Conservation (phyloP, 2,888 invertebrate genomes). For the Clostera curtula region DNA sequence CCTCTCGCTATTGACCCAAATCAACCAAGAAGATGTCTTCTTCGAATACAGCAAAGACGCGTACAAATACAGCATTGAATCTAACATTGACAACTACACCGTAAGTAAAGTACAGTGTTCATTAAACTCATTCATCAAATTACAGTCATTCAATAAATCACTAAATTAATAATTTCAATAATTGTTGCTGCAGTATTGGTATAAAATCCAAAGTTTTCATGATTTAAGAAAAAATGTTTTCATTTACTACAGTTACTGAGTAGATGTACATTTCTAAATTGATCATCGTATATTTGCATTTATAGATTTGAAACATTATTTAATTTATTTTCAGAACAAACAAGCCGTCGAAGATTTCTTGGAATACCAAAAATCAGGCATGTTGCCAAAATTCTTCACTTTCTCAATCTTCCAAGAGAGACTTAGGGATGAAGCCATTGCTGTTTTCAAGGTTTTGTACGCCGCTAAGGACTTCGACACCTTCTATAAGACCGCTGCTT, state of each 20-base stretch:
- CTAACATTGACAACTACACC: conserved; percentile 49
- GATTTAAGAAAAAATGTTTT: too few species aligned
- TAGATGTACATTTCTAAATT: too few species aligned
- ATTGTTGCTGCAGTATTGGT: too few species aligned
- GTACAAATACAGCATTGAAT: conserved; percentile 44
- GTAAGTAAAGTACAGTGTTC: too few species aligned
- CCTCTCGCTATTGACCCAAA: conserved; percentile 57
- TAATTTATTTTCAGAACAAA: conserved; percentile 43
- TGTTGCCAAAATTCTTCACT: conserved; percentile 60
- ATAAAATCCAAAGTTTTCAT: too few species aligned
- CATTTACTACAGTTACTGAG: too few species aligned
- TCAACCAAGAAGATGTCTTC: conserved; percentile 43
- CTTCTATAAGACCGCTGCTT: conserved; percentile 75
- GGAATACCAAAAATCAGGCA: conserved; percentile 50
- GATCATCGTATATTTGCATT: too few species aligned
- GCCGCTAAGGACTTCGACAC: conserved; percentile 76
- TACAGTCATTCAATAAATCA: too few species aligned
- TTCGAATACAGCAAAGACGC: conserved; percentile 52
- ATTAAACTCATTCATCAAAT: too few species aligned
- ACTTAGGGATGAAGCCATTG: conserved; percentile 62
- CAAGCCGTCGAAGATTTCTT: conserved; percentile 60
- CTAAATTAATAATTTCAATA: too few species aligned
- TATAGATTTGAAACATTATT: too few species aligned
- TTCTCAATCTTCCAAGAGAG: conserved; percentile 68
- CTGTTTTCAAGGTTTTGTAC: conserved; percentile 73